Base-by-base conservation (phyloP, 1,140 invertebrate genomes). In the Cherax quadricarinatus region DNA sequence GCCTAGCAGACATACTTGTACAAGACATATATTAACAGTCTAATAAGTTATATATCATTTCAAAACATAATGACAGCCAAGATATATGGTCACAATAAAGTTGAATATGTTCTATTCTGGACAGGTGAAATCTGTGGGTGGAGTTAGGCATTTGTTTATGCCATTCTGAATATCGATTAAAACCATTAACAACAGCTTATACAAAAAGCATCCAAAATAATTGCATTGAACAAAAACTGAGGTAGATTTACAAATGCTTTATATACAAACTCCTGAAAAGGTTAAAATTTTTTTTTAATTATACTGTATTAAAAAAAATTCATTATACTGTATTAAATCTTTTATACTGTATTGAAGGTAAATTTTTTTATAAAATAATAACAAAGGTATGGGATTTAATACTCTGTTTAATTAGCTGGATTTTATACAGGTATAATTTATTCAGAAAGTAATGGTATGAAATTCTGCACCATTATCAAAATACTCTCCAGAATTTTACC, bases 171-270 rank as follows among this genome's bases (percentile, higher is more conserved):
- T 75, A 21, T 30, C 70, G 30, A 10, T 30, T 6, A 75, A 75
- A 75, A 75, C 70, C 70, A 30, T 21, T 10, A 75, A 16, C 70
- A 75, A 75, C 70, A 75, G 70, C 21, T 75, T 75, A 75, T 30
- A 75, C 70, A 75, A 75, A 75, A 75, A 75, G 70, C 70, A 75
- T 75, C 70, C 70, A 75, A 75, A 75, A 75, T 75, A 21, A 75
- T 75, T 66, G 14, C 62, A 75, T 30, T 12, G 12, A 75, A 30
- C 24, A 24, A 75, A 7, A 75, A 75, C 81, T 83, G 81, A 83
- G 81, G 81, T 83, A 83, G 81, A 83, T 83, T 60, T 24, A 83
- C 57, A 30, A 83, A 83, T 83, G 81, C 51, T 57, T 83, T 60
- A 66, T 21, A 75, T 75, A 75, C 30, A 75, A 75, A 75, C 70